phyloP scores from a whole-genome alignment of 1,140 invertebrate genomes.

The Penaeus indicus region DNA sequence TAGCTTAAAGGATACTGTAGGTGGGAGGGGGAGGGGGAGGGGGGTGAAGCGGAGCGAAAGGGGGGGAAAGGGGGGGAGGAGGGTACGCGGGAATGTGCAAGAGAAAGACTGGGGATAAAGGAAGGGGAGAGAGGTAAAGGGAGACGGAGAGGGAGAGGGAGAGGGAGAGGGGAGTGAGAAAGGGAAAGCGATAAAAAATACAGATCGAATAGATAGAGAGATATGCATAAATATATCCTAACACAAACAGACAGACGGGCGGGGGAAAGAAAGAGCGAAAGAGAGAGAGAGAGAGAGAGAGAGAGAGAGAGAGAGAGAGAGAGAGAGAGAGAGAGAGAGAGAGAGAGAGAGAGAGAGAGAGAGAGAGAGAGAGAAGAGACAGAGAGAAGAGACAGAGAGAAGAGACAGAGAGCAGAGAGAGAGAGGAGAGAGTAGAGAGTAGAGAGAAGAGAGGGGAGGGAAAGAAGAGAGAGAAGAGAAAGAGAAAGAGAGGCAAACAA shows the following conservation, averaged over 20 bases:
- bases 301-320: constrained; percentile 1
- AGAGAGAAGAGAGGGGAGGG: background rate
- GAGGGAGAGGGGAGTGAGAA: background rate
- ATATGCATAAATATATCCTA: background rate
- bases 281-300: constrained; percentile 20
- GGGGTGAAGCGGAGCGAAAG: too few species aligned
- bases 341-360: background rate
- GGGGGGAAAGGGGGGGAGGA: background rate
- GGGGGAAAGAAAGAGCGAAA: background rate
- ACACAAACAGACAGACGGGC: background rate
- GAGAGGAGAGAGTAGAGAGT: background rate
- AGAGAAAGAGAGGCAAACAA: constrained; percentile 25
- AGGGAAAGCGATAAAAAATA: background rate
- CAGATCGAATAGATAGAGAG: background rate
- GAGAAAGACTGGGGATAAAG: background rate
- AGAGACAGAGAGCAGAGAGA: background rate
- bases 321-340: constrained; percentile 25
- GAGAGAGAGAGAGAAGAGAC: background rate
- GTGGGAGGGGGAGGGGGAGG: background rate
- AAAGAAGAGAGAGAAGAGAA: background rate
- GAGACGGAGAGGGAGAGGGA: background rate
- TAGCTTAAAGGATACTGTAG: too few species aligned
- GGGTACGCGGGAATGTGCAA: background rate
- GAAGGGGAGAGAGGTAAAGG: background rate
- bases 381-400: background rate